phyloP scores from a whole-genome alignment of 1,140 invertebrate species.

The Psix sp. region DNA sequence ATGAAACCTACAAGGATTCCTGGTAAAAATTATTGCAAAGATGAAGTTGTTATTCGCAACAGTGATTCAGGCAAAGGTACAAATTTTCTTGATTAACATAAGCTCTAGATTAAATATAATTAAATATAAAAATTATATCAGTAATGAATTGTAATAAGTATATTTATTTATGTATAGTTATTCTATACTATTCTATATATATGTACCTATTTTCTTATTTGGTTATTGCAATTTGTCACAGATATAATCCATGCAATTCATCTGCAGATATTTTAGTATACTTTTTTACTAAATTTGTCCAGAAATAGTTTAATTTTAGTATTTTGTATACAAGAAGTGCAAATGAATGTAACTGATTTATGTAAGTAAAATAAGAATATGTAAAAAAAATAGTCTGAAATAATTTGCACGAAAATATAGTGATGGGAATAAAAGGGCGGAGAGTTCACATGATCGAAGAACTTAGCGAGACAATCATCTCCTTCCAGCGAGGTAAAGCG shows the following conservation, averaged over 20 bases:
- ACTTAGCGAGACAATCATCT: slow-evolving; percentile 97
- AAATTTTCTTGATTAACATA: no score
- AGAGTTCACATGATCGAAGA: slow-evolving; percentile 98
- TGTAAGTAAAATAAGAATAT: slow-evolving; percentile 18
- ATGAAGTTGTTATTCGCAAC: slow-evolving; percentile 95
- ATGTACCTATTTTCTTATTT: no score
- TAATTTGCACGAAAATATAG: slow-evolving; percentile 80
- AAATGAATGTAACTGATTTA: not conserved
- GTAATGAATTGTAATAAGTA: no score
- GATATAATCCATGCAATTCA: no score
- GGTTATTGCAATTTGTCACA: no score
- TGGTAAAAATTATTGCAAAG: slow-evolving; percentile 94
- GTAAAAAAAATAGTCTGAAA: slow-evolving; percentile 64
- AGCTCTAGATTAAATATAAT: no score
- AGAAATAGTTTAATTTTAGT: no score
- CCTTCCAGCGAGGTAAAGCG: slow-evolving; percentile 96
- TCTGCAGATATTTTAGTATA: no score
- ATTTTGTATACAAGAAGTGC: not conserved
- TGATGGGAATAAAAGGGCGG: slow-evolving; percentile 98
- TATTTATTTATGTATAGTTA: no score
- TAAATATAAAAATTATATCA: no score
- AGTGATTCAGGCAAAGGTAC: slow-evolving; percentile 96
- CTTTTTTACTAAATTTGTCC: no score
- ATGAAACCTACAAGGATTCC: slow-evolving; percentile 91
- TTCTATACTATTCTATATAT: no score